Evolutionary conservation across 30 jellyfish, hydroid and myxozoan species (phyloP).

Genomic region (Sanderia malayensis): DNA sequence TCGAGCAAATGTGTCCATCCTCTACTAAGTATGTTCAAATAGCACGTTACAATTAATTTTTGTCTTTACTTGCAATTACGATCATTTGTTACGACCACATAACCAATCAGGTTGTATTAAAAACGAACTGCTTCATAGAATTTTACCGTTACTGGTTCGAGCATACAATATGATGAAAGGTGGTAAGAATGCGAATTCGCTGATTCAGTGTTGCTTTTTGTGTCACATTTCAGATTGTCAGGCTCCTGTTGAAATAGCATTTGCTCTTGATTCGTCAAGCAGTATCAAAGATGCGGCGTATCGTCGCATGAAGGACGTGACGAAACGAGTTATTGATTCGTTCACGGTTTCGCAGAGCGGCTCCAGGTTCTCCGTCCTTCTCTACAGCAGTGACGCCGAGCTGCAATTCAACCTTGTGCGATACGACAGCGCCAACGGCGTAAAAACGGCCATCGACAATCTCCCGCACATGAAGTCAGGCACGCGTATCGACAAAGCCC

Average conservation of each 20-base stretch:
- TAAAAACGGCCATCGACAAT: constrained; percentile 71
- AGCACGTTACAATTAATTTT: not conserved
- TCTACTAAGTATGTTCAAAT: constrained; percentile 39
- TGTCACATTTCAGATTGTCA: constrained; percentile 65
- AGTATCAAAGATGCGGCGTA: constrained; percentile 65
- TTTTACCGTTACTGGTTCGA: too few species aligned
- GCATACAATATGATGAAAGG: too few species aligned
- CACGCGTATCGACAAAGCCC: constrained; percentile 80
- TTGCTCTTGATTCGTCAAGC: constrained; percentile 91
- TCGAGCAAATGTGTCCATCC: constrained; percentile 66
- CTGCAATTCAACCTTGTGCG: constrained; percentile 77
- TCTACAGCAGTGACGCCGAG: constrained; percentile 71
- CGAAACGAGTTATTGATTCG: constrained; percentile 77
- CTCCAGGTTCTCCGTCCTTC: constrained; percentile 76
- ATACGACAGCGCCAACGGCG: constrained; percentile 63
- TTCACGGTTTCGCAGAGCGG: constrained; percentile 78
- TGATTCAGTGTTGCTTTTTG: too few species aligned
- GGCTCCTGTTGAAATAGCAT: constrained; percentile 80
- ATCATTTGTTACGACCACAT: not conserved
- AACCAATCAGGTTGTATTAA: too few species aligned
- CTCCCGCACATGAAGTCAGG: constrained; percentile 68
- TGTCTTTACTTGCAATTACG: not conserved
- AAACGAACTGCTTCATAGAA: too few species aligned
- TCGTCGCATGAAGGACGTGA: constrained; percentile 73
- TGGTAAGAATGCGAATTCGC: too few species aligned